Conservation (phyloP, 2,888 invertebrate genomes). For the Sinodicranocentrus sp. region DNA sequence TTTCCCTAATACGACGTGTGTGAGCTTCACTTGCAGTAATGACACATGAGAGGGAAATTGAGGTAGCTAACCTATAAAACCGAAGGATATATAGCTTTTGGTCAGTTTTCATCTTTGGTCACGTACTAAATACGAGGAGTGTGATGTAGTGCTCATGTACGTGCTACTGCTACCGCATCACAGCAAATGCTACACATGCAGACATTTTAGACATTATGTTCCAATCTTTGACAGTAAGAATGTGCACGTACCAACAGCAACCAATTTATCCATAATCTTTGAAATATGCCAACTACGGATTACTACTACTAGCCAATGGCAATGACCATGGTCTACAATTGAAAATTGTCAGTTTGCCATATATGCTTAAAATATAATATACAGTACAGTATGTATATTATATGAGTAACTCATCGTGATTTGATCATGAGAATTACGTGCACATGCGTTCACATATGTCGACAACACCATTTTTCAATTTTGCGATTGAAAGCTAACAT, state of each 20-base stretch:
- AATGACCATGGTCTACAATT: constrained; percentile 65
- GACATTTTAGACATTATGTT: no score
- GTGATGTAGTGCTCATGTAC: constrained; percentile 18
- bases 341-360: constrained; percentile 59
- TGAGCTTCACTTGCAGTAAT: constrained; percentile 58
- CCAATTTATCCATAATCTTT: constrained; percentile 49
- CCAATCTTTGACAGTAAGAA: no score
- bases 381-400: not conserved
- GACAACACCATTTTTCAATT: constrained; percentile 50
- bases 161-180: constrained; percentile 47
- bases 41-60: constrained; percentile 11
- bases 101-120: constrained; percentile 50
- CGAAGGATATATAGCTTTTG: constrained; percentile 26
- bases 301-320: constrained; percentile 47
- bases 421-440: constrained; percentile 1
- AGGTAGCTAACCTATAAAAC: constrained; percentile 41
- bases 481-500: constrained; percentile 53
- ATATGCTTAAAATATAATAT: constrained; percentile 31
- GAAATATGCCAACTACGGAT: constrained; percentile 49
- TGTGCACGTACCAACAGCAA: not conserved
- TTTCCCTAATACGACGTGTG: constrained; percentile 59
- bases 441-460: constrained; percentile 29
- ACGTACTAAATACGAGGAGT: constrained; percentile 51
- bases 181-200: not conserved
- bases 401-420: constrained; percentile 12